These are phyloP conservation scores for Rhopalosiphum nymphaeae DNA, from an alignment of 2,888 invertebrate species.

Conservation along the genomic window DNA sequence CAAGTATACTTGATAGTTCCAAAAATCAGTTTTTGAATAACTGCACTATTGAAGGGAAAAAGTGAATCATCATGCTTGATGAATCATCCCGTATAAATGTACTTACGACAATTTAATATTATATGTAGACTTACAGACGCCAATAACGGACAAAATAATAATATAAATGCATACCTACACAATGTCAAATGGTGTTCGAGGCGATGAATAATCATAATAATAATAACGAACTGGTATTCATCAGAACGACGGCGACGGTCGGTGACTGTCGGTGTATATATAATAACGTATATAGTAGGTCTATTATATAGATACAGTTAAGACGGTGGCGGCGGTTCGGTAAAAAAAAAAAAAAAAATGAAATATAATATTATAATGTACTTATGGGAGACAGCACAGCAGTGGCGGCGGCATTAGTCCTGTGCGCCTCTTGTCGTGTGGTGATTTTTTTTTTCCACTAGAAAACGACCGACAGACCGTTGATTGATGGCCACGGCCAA, in stretches of 20 bases:
- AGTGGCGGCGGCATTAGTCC: neutral
- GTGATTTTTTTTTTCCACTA: neutral
- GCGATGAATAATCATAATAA: constrained; percentile 36
- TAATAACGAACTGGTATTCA: constrained; percentile 43
- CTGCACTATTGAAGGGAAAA: no score
- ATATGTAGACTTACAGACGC: neutral
- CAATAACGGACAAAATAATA: neutral
- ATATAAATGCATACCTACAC: neutral
- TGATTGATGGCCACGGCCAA: constrained; percentile 61
- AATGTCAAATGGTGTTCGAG: constrained; percentile 31
- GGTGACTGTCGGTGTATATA: neutral
- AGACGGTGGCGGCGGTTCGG: constrained; percentile 31
- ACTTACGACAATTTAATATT: neutral
- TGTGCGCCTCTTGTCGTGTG: constrained; percentile 22
- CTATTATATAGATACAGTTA: constrained; percentile 4
- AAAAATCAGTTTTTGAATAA: no score
- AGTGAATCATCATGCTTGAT: no score
- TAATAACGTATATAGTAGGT: neutral
- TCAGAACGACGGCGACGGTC: neutral
- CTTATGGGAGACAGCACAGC: neutral
- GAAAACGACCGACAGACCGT: constrained; percentile 45
- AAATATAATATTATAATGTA: constrained; percentile 8
- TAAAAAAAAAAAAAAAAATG: neutral
- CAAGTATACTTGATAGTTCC: no score
- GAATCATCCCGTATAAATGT: neutral